Percentiles rank a stretch among this genome's conserved stretches.
phyloP scores from a whole-genome alignment of 2,797 vertebrate species.

The Enteromius unitaeniatus region DNA sequence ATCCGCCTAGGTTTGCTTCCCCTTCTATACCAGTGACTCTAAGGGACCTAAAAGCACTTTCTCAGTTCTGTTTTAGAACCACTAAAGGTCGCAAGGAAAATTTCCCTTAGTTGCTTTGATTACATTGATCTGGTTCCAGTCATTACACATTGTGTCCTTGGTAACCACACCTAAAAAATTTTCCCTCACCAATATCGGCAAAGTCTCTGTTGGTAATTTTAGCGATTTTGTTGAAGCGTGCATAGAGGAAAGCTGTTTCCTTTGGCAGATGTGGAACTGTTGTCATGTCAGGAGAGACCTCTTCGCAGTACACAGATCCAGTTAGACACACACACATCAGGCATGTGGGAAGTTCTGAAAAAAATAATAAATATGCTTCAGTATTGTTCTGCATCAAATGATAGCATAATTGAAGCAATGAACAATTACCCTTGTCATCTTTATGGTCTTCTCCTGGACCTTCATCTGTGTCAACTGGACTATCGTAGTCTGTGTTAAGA shows the following conservation, averaged over 20 bases:
- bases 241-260: slow-evolving; percentile 90
- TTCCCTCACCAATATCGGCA: slow-evolving; percentile 85
- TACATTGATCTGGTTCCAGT: slow-evolving; percentile 29
- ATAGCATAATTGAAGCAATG: slow-evolving; percentile 18
- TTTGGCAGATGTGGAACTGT: slow-evolving; percentile 87
- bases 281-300: slow-evolving; percentile 83
- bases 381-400: slow-evolving; percentile 15
- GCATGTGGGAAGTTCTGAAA: slow-evolving; percentile 91
- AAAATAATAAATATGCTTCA: neutral
- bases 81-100: slow-evolving; percentile 17
- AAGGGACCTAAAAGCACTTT: slow-evolving; percentile 4
- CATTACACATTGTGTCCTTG: slow-evolving; percentile 27
- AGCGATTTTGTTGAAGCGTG: slow-evolving; percentile 92
- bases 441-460: slow-evolving; percentile 41
- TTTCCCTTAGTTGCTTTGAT: slow-evolving; percentile 28
- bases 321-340: slow-evolving; percentile 91
- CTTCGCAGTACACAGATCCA: slow-evolving; percentile 93
- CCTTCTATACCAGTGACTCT: slow-evolving; percentile 10
- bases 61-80: neutral
- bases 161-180: slow-evolving; percentile 16
- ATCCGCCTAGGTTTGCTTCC: neutral
- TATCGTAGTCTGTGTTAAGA: slow-evolving; percentile 55
- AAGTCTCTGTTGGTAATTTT: slow-evolving; percentile 87
- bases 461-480: slow-evolving; percentile 40
- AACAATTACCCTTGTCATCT: slow-evolving; percentile 58